Evolutionary conservation across 2,888 invertebrate species (phyloP).

Genomic region (Athetis lepigone): DNA sequence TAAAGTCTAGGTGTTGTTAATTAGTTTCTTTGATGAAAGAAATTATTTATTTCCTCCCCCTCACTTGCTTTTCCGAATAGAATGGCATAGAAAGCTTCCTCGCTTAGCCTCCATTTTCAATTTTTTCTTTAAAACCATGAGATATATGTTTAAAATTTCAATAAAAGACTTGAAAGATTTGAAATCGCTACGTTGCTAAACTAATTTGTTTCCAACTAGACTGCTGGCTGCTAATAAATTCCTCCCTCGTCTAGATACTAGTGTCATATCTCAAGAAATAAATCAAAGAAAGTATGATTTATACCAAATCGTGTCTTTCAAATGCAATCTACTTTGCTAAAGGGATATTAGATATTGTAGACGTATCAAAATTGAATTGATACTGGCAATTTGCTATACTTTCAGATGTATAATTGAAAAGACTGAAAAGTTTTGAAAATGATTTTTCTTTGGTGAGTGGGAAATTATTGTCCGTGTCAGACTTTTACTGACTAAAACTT

Average conservation of each 20-base stretch:
- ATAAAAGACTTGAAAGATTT: constrained; percentile 15
- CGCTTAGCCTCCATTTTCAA: no score
- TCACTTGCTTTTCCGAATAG: no score
- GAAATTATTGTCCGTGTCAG: no score
- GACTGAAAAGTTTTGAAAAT: not conserved
- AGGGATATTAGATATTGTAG: constrained; percentile 25
- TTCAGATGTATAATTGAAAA: not conserved
- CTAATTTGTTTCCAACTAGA: constrained; percentile 22
- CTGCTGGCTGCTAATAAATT: constrained; percentile 31
- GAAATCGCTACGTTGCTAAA: not conserved
- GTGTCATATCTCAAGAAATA: constrained; percentile 36
- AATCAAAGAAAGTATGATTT: constrained; percentile 34
- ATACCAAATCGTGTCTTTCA: constrained; percentile 23
- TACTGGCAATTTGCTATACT: constrained; percentile 16
- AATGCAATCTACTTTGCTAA: constrained; percentile 21
- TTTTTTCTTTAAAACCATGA: not conserved
- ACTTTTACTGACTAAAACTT: no score
- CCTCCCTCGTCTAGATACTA: constrained; percentile 19
- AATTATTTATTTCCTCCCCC: no score
- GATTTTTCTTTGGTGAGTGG: no score
- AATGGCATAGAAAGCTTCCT: no score
- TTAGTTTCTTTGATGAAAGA: no score
- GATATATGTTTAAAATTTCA: not conserved
- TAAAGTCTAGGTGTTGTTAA: no score
- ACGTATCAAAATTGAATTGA: constrained; percentile 17